Evolutionary conservation across 2,797 vertebrate species (phyloP).

Genomic region (Paramormyrops hopkinsi): DNA sequence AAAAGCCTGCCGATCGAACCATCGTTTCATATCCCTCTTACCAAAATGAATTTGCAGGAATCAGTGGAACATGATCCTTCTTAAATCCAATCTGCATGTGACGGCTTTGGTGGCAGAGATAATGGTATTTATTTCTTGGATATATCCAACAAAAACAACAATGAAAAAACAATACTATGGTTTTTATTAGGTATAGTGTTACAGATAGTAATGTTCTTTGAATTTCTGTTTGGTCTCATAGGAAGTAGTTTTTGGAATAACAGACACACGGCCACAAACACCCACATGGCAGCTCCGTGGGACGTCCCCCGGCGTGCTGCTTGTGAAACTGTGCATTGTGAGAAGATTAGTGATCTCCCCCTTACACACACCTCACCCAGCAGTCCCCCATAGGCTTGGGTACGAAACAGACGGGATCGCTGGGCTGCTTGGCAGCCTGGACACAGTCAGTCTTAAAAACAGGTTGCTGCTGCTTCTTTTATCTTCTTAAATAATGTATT

Average conservation of each 20-base stretch:
- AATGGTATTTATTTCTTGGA: background rate
- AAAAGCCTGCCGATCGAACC: background rate
- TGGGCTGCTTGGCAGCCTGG: constrained; percentile 33
- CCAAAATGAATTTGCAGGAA: background rate
- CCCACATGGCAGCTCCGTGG: background rate
- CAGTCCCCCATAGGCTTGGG: background rate
- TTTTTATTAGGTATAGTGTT: background rate
- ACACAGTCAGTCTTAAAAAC: constrained; percentile 21
- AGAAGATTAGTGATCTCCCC: constrained; percentile 18
- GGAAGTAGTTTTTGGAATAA: background rate
- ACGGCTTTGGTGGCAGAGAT: background rate
- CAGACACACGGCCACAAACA: background rate
- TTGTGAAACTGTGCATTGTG: constrained; percentile 10
- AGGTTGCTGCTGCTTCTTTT: constrained; percentile 29
- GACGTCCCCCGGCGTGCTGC: background rate
- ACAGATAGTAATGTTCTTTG: background rate
- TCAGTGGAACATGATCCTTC: background rate
- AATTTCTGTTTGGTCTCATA: background rate
- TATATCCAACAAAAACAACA: background rate
- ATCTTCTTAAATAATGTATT: constrained; percentile 18
- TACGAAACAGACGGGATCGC: constrained; percentile 30
- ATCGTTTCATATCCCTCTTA: background rate
- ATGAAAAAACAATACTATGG: background rate
- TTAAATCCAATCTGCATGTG: background rate
- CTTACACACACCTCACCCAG: background rate